Percentiles rank a stretch among this genome's conserved stretches.
Conservation (phyloP, 37 sponge, comb jelly and placozoan genomes). For the Cliona cf. orientalis region DNA sequence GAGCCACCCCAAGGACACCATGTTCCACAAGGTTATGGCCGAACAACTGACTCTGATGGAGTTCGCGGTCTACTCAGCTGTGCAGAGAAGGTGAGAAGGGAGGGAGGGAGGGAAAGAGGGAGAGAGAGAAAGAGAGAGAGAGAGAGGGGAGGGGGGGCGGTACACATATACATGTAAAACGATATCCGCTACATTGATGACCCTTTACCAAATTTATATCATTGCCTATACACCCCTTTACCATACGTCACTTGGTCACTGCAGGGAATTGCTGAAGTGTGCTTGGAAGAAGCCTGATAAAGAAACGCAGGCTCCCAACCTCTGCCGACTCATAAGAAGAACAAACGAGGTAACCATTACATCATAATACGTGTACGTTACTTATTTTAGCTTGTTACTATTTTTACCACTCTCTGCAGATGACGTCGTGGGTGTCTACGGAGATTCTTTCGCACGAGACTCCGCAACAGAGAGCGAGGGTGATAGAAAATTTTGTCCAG, state of each 20-base stretch:
- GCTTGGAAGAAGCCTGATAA: conserved; percentile 76
- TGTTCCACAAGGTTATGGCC: conserved; percentile 24
- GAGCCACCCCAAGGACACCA: conserved; percentile 23
- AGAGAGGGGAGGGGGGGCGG: background rate
- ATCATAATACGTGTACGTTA: background rate
- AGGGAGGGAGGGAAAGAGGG: background rate
- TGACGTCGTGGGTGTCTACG: conserved; percentile 78
- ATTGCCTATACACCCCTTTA: no score
- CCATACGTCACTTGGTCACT: background rate
- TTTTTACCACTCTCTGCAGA: conserved; percentile 29
- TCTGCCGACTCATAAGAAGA: conserved; percentile 63
- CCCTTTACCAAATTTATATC: background rate
- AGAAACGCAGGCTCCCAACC: conserved; percentile 61
- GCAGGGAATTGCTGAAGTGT: conserved; percentile 72
- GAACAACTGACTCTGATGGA: conserved; percentile 83
- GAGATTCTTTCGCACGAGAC: conserved; percentile 66
- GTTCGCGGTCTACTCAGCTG: conserved; percentile 66
- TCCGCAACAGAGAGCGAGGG: conserved; percentile 30
- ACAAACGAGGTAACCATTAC: conserved; percentile 69
- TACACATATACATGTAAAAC: background rate
- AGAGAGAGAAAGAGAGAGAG: no score
- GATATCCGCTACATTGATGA: background rate
- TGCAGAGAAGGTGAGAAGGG: conserved; percentile 63
- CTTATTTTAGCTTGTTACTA: background rate
- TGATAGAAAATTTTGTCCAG: conserved; percentile 74